A percentile compares a stretch with the other conserved stretches of the same genome.
These are phyloP conservation scores for Thera obeliscata DNA, from an alignment of 2,888 invertebrate species.

Conservation along the genomic window DNA sequence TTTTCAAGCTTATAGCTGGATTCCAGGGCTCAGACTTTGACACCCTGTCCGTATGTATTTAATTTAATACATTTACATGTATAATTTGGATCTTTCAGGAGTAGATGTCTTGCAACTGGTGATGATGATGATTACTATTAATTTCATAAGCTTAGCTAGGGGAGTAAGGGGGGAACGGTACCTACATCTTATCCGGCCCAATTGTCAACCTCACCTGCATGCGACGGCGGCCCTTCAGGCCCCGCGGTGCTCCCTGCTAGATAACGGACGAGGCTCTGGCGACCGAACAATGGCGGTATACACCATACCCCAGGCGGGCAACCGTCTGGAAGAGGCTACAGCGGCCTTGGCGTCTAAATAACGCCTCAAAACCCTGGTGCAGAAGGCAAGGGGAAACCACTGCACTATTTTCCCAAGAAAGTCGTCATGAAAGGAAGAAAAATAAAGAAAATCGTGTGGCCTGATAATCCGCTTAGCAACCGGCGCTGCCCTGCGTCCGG, in stretches of 20 bases:
- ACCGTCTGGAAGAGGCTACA: background rate
- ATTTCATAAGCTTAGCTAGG: too few relatives aligned
- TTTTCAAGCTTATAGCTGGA: too few relatives aligned
- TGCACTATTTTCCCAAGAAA: constrained; percentile 1
- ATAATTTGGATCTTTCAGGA: too few relatives aligned
- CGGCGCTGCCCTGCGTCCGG: too few relatives aligned
- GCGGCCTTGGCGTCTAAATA: constrained; percentile 2
- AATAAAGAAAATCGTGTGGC: too few relatives aligned
- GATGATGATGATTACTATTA: too few relatives aligned
- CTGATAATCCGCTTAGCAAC: too few relatives aligned
- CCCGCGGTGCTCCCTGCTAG: background rate
- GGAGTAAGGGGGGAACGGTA: background rate
- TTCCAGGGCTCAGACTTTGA: too few relatives aligned
- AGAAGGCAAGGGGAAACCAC: constrained; percentile 3
- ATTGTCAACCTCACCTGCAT: background rate
- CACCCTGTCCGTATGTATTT: too few relatives aligned
- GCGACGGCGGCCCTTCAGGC: background rate
- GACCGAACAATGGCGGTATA: background rate
- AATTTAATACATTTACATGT: too few relatives aligned
- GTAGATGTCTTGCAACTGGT: too few relatives aligned
- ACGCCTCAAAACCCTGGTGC: background rate
- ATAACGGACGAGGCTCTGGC: background rate
- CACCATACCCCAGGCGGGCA: background rate
- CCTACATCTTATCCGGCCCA: background rate
- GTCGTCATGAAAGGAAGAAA: too few relatives aligned